These are phyloP conservation scores for Branchellion lobata DNA, from an alignment of 2,888 invertebrate species.

Conservation along the genomic window DNA sequence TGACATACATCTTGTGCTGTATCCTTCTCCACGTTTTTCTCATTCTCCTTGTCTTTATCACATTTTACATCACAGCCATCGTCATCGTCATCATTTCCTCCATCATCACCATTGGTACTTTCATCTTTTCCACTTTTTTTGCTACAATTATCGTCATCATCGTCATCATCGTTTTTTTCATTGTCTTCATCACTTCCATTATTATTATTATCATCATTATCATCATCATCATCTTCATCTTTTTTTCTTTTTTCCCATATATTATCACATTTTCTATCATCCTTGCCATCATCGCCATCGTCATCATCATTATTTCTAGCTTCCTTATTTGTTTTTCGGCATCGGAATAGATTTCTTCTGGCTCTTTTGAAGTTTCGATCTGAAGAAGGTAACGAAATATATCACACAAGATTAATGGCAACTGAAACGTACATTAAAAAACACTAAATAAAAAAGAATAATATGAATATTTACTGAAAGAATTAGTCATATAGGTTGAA, in stretches of 20 bases:
- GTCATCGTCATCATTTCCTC: constrained; percentile 17
- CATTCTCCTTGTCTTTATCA: neutral
- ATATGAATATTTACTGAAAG: too few relatives aligned
- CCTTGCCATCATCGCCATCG: neutral
- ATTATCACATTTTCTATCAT: constrained; percentile 3
- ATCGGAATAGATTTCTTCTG: too few relatives aligned
- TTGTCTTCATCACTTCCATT: neutral
- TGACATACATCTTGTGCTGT: neutral
- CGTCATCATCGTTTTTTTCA: neutral
- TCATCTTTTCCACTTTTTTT: neutral
- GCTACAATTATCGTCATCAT: constrained; percentile 10
- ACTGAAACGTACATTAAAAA: too few relatives aligned
- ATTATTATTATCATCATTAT: constrained; percentile 5
- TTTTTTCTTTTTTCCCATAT: neutral
- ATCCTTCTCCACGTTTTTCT: too few relatives aligned
- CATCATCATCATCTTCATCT: neutral
- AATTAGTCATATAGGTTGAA: too few relatives aligned
- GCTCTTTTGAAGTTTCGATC: too few relatives aligned
- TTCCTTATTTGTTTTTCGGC: too few relatives aligned
- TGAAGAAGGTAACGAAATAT: too few relatives aligned
- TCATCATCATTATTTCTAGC: neutral
- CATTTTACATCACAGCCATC: neutral
- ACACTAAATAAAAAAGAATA: too few relatives aligned
- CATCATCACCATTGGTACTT: neutral
- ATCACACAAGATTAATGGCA: too few relatives aligned